Conservation (phyloP, 2,113 vertebrate species). For the Dasypus novemcinctus region DNA sequence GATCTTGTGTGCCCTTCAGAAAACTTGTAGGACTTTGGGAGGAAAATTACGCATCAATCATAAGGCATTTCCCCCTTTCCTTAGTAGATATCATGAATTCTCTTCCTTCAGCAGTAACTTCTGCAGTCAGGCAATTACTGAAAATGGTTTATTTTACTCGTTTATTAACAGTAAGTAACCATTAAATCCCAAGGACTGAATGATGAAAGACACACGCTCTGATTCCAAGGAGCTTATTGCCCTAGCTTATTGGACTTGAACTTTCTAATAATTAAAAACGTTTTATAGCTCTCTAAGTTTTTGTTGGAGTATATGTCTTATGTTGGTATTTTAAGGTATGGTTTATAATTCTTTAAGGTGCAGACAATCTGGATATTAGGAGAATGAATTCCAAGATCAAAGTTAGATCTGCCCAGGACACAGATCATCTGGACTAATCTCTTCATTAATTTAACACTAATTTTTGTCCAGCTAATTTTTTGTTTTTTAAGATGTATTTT, state of each 20-base stretch:
- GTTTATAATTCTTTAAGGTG: constrained; percentile 11
- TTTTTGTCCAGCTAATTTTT: too few relatives aligned
- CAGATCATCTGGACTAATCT: background rate
- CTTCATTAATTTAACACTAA: background rate
- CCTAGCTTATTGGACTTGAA: background rate
- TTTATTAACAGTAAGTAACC: background rate
- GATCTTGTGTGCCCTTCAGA: background rate
- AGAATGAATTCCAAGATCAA: background rate
- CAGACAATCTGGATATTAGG: background rate
- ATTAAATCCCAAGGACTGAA: background rate
- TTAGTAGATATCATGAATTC: background rate
- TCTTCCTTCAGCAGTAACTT: background rate
- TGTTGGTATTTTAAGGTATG: background rate
- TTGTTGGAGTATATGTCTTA: background rate
- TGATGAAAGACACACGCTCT: background rate
- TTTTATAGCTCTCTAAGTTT: background rate
- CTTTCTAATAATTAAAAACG: constrained; percentile 2
- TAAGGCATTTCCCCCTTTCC: background rate
- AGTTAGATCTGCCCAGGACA: background rate
- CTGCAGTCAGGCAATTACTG: background rate
- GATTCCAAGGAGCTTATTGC: background rate
- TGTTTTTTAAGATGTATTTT: too few relatives aligned
- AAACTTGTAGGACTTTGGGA: background rate
- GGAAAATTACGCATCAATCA: background rate
- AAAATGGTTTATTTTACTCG: too few relatives aligned